Percentiles rank a stretch among this genome's conserved stretches.
Conservation (phyloP, 1,140 invertebrate genomes). For the Nephotettix cincticeps region DNA sequence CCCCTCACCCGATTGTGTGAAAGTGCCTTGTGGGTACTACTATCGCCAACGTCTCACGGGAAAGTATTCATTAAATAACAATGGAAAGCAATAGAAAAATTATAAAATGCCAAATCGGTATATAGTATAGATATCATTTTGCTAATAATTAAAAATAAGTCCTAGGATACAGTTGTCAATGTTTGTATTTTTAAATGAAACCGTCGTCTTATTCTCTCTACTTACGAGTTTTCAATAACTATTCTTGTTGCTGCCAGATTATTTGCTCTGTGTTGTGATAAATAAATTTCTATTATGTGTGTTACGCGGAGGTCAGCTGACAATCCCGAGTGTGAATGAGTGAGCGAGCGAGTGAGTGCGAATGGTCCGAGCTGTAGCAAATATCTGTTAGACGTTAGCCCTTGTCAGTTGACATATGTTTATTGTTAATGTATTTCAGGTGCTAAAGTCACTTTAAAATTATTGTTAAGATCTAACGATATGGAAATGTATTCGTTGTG, state of each 20-base stretch:
- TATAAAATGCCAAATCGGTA: constrained; percentile 23
- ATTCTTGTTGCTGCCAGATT: constrained; percentile 38
- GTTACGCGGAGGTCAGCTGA: constrained; percentile 35
- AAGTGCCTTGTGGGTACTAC: constrained; percentile 32
- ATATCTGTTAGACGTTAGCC: constrained; percentile 31
- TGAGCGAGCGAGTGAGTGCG: constrained; percentile 21
- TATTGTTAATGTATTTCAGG: constrained; percentile 41
- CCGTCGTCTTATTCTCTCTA: constrained; percentile 27
- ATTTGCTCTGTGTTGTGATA: constrained; percentile 41
- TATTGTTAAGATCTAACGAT: constrained; percentile 36
- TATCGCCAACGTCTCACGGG: constrained; percentile 23
- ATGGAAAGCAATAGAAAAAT: constrained; percentile 33
- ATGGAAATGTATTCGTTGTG: constrained; percentile 37
- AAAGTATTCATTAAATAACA: constrained; percentile 33
- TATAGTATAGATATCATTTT: constrained; percentile 26
- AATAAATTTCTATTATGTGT: constrained; percentile 37
- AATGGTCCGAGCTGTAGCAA: background rate
- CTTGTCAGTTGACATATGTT: constrained; percentile 40
- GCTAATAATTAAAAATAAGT: constrained; percentile 27
- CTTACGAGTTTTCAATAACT: constrained; percentile 26
- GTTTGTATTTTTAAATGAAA: constrained; percentile 32
- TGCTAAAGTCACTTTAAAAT: constrained; percentile 39
- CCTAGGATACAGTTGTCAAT: constrained; percentile 28
- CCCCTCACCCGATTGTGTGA: background rate
- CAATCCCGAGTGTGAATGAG: constrained; percentile 29